Base-by-base conservation (phyloP, 1,140 invertebrate species). In the Ectropis grisescens region DNA sequence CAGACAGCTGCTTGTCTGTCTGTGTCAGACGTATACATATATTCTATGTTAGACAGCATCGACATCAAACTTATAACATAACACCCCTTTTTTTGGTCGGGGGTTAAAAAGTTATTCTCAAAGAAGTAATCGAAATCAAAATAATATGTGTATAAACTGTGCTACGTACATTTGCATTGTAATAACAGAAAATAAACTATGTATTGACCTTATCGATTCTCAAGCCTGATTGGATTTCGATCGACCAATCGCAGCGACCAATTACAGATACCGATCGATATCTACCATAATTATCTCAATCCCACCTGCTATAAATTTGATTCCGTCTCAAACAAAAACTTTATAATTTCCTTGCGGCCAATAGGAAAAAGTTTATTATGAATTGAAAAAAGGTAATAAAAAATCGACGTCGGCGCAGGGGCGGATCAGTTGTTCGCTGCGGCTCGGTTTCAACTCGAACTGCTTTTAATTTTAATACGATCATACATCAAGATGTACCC, bases 261-360 rank as follows among this genome's bases (percentile, higher is more conserved):
- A 69, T 54, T 30, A 11, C 40, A 41, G 34, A 58, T 60, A 35
- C 30, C 42, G 44, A 70, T 75, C 74, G 59, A 74, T 69, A 55
- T 33, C 30, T 38, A 40, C 49, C 45, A 49, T 45, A 46, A 51
- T 47, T 25, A 33, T 29, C 35, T 37, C 10, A 19, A 50, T 47
- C 56, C 40, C 60, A 71, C 67, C 60, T 65, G 64, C 70, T 71
- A 75, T 75, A 74, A 75, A 79, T 75, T 72, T 74, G 57, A 74
- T 67, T 62, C 3, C 16, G 16, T 41, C 41, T 42, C 47, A 24
- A 27, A 34, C 42, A 61, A 52, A 58, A 54, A 59, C 30, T 35
- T 41, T 65, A 59, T 71, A 69, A 69, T 71, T 75, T 64, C 35
- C 51, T 58, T 53, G 44, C 50, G 52, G 55, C 70, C 70, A 71